These are phyloP conservation scores for Spialia ferax DNA, from an alignment of 2,888 invertebrate species.

Conservation along the genomic window DNA sequence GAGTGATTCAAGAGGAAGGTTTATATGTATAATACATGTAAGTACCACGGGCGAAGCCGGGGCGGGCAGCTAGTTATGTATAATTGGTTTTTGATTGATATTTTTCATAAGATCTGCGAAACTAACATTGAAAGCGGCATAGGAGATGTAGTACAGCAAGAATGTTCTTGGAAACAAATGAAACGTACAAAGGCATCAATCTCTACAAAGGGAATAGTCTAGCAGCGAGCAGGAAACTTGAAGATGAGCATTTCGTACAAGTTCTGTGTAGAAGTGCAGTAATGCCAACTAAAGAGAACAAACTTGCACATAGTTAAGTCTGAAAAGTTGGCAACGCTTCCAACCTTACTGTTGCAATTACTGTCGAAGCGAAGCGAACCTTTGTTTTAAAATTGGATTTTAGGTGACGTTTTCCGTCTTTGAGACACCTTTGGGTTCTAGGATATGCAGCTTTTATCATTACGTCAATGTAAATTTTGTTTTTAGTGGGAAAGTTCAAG, in stretches of 20 bases:
- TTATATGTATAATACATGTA: too few relatives aligned
- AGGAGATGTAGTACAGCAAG: slow-evolving; percentile 41
- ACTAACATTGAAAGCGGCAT: neutral
- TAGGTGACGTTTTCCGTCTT: neutral
- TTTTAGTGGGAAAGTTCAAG: neutral
- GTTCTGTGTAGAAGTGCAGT: slow-evolving; percentile 31
- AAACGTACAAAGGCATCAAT: slow-evolving; percentile 34
- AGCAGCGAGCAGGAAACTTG: slow-evolving; percentile 22
- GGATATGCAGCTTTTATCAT: neutral
- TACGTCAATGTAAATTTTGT: neutral
- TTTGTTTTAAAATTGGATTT: slow-evolving; percentile 29
- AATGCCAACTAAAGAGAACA: slow-evolving; percentile 34
- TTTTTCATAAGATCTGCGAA: neutral
- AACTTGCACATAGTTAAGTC: slow-evolving; percentile 33
- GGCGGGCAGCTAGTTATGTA: too few relatives aligned
- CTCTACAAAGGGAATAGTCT: slow-evolving; percentile 35
- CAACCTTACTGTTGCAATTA: slow-evolving; percentile 23
- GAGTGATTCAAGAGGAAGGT: too few relatives aligned
- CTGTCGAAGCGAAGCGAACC: slow-evolving; percentile 12
- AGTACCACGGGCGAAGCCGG: too few relatives aligned
- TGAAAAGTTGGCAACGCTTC: slow-evolving; percentile 32
- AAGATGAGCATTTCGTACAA: slow-evolving; percentile 31
- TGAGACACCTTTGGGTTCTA: neutral
- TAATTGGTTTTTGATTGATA: neutral
- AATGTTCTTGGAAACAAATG: slow-evolving; percentile 2